These are phyloP conservation scores for Parnassius apollo DNA, from an alignment of 2,888 invertebrate species.

Conservation along the genomic window DNA sequence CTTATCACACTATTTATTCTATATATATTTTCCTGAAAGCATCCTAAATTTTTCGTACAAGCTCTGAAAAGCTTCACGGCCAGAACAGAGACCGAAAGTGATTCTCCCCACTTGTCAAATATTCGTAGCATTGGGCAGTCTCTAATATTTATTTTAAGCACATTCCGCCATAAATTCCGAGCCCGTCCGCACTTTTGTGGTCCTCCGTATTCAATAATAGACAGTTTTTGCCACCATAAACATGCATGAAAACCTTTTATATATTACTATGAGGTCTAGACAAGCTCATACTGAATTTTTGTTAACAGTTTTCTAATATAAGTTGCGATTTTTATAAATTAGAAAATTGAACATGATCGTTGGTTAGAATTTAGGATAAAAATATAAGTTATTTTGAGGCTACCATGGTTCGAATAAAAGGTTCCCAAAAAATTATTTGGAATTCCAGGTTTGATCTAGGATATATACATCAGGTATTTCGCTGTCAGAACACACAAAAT, in stretches of 20 bases:
- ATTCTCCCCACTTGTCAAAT: slow-evolving; percentile 26
- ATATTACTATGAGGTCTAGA: not conserved
- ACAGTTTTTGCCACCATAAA: slow-evolving; percentile 25
- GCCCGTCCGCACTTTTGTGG: slow-evolving; percentile 15
- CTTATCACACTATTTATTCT: slow-evolving; percentile 5
- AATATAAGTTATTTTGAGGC: too few species aligned
- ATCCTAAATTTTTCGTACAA: slow-evolving; percentile 16
- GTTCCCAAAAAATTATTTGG: too few species aligned
- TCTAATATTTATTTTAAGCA: slow-evolving; percentile 28
- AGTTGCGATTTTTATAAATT: too few species aligned
- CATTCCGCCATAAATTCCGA: slow-evolving; percentile 22
- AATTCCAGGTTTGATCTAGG: too few species aligned
- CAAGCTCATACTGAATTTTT: too few species aligned
- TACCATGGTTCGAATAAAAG: too few species aligned
- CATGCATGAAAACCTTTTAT: slow-evolving; percentile 16
- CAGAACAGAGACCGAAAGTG: slow-evolving; percentile 22
- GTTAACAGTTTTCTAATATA: too few species aligned
- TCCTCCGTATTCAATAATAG: slow-evolving; percentile 21
- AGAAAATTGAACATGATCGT: too few species aligned
- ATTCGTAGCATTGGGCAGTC: slow-evolving; percentile 13
- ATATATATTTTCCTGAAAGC: slow-evolving; percentile 14
- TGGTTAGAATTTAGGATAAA: too few species aligned
- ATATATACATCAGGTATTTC: too few species aligned
- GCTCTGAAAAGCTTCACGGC: slow-evolving; percentile 16
- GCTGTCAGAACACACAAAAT: too few species aligned